Evolutionary conservation across 1,140 invertebrate species (phyloP), one percentile per base, ranked within the genome.

Genomic region (Thaumatotibia leucotreta): DNA sequence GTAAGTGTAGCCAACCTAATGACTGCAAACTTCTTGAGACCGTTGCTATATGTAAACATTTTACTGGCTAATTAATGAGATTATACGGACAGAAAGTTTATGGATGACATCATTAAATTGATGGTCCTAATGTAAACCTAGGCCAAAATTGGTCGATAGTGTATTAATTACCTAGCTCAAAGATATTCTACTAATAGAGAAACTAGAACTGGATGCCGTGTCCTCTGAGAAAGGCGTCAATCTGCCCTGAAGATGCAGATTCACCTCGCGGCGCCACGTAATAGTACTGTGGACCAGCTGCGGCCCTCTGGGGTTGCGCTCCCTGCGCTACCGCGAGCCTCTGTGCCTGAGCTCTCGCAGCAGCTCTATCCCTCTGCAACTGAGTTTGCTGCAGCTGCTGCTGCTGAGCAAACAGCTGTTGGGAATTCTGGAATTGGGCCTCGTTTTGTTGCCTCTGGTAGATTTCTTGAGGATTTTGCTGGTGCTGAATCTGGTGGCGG

Each of bases 171-270:
- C 65, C 76, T 80, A 83, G 74, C 72, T 79, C 74, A 76, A 70
- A 72, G 75, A 76, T 76, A 58, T 66, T 76, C 66, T 58, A 58
- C 52, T 58, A 45, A 69, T 76, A 80, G 70, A 65, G 17, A 61
- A 76, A 80, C 79, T 93, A 94, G 82, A 94, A 94, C 71, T 93
- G 92, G 74, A 94, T 93, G 77, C 94, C 94, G 78, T 95, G 94
- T 35, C 94, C 94, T 82, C 95, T 92, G 39, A 97, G 92, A 88
- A 96, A 97, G 33, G 95, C 95, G 80, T 96, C 95, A 77, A 97
- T 96, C 79, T 96, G 95, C 17, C 95, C 94, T 29, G 92, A 89
- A 6, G 94, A 92, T n/a, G 91, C 82, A 2, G 93, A 91, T 58
- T 92, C 89, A 2, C 91, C 86, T 64, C 88, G 75, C 0, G 93